Evolutionary conservation across 2,113 vertebrate species (phyloP), one percentile per base, ranked within the genome.

Genomic region (Ceyx cyanopectus): DNA sequence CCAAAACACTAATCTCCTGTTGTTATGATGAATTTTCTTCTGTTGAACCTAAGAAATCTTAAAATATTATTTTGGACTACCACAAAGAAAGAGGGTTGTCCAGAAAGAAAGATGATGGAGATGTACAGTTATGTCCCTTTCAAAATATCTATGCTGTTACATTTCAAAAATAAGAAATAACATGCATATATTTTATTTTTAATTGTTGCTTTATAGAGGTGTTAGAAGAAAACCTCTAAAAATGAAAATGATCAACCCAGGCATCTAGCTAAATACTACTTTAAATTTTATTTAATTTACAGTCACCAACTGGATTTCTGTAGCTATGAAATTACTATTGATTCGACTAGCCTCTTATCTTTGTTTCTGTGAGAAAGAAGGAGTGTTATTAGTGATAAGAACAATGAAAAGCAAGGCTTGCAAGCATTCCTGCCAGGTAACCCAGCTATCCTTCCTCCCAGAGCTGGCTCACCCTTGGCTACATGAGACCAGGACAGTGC

Each of bases 391-490:
- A 26, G 61, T 80, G 26, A 54, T 65, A 43, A 62, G 58, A 77
- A 73, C 23, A 45, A 53, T 18, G 19, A 30, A 29, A 87, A 68
- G 13, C 1, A 3, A 85, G 56, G 26, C 29, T 76, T n/a, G 16
- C 45, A 85, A 69, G 54, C 2, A 5, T 2, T 67, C 22, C 62
- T 65, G 50, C 32, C 50, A 65, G 23, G n/a, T 48, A 65, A 51
- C 4, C 13, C 50, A 69, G 60, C 24, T 24, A 14, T 14, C n/a
- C 10, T 6, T 4, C 3, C 29, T 22, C 62, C 48, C 1, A 10
- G 2, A 17, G 11, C 30, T 10, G 26, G 34, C 30, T 82, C 41
- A 60, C 12, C 21, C 81, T 45, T 0, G 0, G 29, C 60, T 50
- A 4, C 0, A 0, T 22, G 57, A 70, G 69, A 66, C 5, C 56